These are phyloP conservation scores for Hydrolagus affinis DNA, from an alignment of 2,113 vertebrate genomes.

Conservation along the genomic window DNA sequence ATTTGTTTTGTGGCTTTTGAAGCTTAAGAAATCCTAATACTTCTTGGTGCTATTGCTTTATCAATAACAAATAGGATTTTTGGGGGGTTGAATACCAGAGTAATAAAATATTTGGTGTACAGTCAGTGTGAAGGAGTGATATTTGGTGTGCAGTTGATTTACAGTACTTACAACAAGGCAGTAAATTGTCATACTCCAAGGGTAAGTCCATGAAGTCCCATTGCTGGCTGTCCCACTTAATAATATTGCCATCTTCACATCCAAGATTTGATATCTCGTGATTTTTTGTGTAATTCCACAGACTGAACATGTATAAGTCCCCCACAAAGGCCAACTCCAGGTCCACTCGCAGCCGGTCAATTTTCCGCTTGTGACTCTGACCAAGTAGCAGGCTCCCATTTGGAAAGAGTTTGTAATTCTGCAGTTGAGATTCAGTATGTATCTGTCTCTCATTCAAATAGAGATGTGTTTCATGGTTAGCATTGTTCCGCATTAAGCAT, in stretches of 20 bases:
- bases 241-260: conserved; percentile 56
- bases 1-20: too few relatives aligned
- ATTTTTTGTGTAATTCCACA: neutral
- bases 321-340: conserved; percentile 43
- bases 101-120: too few relatives aligned
- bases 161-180: neutral
- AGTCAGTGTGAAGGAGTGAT: too few relatives aligned
- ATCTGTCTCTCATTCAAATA: conserved; percentile 43
- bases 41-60: too few relatives aligned
- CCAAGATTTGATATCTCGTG: neutral
- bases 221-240: conserved; percentile 49
- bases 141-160: too few relatives aligned
- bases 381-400: conserved; percentile 47
- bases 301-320: conserved; percentile 53
- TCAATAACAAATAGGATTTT: too few relatives aligned
- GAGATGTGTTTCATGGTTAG: conserved; percentile 40
- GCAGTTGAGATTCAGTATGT: conserved; percentile 15
- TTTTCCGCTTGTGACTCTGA: conserved; percentile 34
- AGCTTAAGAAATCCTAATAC: too few relatives aligned
- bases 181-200: neutral
- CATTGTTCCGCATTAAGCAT: conserved; percentile 48
- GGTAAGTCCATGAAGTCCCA: conserved; percentile 47
- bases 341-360: neutral
- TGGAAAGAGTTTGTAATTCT: conserved; percentile 35
- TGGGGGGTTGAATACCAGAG: too few relatives aligned